Evolutionary conservation across 2,888 invertebrate species (phyloP).

Genomic region (Hipparchia semele): DNA sequence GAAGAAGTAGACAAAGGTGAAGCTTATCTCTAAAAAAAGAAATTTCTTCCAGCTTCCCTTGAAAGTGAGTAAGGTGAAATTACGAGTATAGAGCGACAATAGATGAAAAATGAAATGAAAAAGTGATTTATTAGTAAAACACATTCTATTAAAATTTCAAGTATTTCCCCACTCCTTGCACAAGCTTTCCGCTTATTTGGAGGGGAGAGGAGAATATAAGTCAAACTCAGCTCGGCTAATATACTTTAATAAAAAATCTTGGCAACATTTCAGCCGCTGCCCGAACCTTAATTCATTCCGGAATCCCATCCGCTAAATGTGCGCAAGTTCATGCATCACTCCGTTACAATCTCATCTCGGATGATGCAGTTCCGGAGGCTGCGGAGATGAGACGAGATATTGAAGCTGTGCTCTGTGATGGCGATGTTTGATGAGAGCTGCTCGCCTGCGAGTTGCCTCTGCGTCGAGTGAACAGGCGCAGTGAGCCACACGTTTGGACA

Average conservation of each 20-base stretch:
- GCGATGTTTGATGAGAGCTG: neutral
- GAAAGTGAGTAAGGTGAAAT: no score
- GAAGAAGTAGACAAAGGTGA: no score
- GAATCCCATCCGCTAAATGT: neutral
- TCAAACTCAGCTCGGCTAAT: neutral
- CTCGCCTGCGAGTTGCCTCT: neutral
- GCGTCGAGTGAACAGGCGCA: neutral
- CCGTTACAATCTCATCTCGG: neutral
- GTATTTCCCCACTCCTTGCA: no score
- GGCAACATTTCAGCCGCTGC: neutral
- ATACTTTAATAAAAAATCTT: neutral
- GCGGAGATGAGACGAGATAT: conserved; percentile 8
- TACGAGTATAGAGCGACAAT: no score
- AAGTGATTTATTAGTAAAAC: no score
- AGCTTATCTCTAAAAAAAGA: no score
- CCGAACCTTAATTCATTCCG: neutral
- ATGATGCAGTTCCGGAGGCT: neutral
- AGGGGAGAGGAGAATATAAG: neutral
- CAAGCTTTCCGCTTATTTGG: no score
- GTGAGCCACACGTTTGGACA: no score
- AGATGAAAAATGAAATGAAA: no score
- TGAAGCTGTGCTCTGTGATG: neutral
- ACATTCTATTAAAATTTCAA: no score
- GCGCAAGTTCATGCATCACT: neutral
- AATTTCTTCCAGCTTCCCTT: no score